Conservation (phyloP, 2,888 invertebrate species). For the Ochropleura plecta region DNA sequence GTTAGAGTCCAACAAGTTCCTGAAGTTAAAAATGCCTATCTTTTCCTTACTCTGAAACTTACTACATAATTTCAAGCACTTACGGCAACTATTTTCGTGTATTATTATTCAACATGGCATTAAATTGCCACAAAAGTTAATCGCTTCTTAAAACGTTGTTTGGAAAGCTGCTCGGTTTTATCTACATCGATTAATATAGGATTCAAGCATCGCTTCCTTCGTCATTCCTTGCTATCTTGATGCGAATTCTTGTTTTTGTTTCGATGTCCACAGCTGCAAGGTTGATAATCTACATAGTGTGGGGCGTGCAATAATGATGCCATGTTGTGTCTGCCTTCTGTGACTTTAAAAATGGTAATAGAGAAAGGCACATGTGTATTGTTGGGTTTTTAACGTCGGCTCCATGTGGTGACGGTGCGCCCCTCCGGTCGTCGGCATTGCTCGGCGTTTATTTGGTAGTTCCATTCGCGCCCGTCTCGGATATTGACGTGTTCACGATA, state of each 20-base stretch:
- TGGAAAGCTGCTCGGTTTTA: conserved; percentile 52
- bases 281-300: conserved; percentile 77
- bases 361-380: conserved; percentile 77
- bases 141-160: conserved; percentile 27
- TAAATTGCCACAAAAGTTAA: conserved; percentile 36
- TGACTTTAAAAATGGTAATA: conserved; percentile 70
- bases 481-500: conserved; percentile 78
- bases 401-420: conserved; percentile 81
- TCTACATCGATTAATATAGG: conserved; percentile 53
- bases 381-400: conserved; percentile 72
- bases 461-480: conserved; percentile 79
- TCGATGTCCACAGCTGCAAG: conserved; percentile 77
- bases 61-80: background rate
- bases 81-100: conserved; percentile 23
- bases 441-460: conserved; percentile 81
- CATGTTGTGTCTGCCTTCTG: conserved; percentile 71
- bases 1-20: conserved; percentile 51
- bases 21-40: background rate
- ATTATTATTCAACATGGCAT: conserved; percentile 32
- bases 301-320: conserved; percentile 76
- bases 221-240: conserved; percentile 66
- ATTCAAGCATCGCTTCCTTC: conserved; percentile 41
- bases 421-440: conserved; percentile 77
- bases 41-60: conserved; percentile 11
- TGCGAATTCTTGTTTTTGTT: conserved; percentile 74